These are phyloP conservation scores for Hippoglossus stenolepis DNA, from an alignment of 2,113 vertebrate genomes.

Conservation along the genomic window DNA sequence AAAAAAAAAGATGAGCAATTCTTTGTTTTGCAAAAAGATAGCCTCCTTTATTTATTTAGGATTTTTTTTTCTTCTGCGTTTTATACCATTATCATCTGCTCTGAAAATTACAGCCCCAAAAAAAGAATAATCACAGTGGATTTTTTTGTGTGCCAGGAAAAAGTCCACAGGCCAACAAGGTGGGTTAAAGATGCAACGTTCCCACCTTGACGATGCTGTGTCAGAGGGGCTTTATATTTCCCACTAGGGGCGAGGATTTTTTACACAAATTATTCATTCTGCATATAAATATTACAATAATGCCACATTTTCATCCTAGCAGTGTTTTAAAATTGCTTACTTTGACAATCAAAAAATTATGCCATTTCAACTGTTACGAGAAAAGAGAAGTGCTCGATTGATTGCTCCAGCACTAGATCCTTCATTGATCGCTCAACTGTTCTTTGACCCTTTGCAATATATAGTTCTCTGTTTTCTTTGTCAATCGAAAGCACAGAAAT, in stretches of 20 bases:
- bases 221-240: too few species aligned
- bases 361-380: neutral
- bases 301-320: too few species aligned
- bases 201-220: too few species aligned
- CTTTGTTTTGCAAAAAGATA: neutral
- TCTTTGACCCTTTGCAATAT: too few species aligned
- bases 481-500: constrained; percentile 1
- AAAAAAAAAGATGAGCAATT: neutral
- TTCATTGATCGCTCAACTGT: neutral
- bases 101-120: neutral
- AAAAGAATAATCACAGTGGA: neutral
- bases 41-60: neutral
- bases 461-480: neutral
- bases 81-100: neutral
- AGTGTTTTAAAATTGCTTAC: neutral
- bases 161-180: neutral
- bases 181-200: too few species aligned
- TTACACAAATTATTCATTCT: too few species aligned
- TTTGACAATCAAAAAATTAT: neutral
- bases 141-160: too few species aligned
- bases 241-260: too few species aligned
- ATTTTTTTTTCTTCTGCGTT: constrained; percentile 1
- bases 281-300: too few species aligned
- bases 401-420: neutral
- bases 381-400: neutral